These are phyloP conservation scores for Bradysia coprophila DNA, from an alignment of 1,140 invertebrate species.

Conservation along the genomic window DNA sequence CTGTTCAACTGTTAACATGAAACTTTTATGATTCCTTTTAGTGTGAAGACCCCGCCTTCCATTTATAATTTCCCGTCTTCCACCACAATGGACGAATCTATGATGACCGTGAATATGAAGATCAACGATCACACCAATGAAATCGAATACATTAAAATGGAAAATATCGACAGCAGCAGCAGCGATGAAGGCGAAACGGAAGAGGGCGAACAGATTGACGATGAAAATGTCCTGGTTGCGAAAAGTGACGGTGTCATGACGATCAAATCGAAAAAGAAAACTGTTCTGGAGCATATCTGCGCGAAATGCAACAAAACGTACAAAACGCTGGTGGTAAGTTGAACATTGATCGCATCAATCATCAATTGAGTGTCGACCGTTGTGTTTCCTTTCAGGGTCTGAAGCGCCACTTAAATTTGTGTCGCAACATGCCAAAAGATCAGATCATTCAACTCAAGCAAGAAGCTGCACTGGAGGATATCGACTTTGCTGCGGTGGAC, in stretches of 20 bases:
- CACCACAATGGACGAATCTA: too few species aligned
- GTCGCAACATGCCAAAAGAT: background rate
- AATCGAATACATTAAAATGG: background rate
- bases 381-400: conserved; percentile 2
- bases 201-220: background rate
- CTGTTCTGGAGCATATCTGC: conserved; percentile 14
- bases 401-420: conserved; percentile 1
- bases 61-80: too few species aligned
- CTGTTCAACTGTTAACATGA: too few species aligned
- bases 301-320: conserved; percentile 22
- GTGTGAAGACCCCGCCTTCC: too few species aligned
- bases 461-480: conserved; percentile 7
- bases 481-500: conserved; percentile 20
- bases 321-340: conserved; percentile 11
- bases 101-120: conserved; percentile 1
- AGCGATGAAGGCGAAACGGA: background rate
- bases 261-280: background rate
- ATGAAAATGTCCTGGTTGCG: background rate
- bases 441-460: too few species aligned
- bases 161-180: background rate
- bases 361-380: background rate
- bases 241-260: background rate
- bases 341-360: background rate
- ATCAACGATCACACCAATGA: conserved; percentile 1
- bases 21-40: too few species aligned